Evolutionary conservation across 2,113 vertebrate species (phyloP).

Genomic region (Lipotes vexillifer): DNA sequence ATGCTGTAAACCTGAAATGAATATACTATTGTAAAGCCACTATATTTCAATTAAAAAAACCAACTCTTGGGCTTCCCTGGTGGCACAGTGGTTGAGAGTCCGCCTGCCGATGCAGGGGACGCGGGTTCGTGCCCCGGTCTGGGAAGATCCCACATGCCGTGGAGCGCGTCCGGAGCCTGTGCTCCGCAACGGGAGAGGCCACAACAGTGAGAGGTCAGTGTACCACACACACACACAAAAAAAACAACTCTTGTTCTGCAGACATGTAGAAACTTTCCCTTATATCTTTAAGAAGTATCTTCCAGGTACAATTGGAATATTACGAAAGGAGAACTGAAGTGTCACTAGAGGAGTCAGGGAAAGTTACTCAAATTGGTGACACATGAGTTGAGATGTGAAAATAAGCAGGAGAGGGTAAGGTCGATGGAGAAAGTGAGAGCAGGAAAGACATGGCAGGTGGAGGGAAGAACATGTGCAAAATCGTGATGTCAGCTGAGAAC

Average conservation of each 20-base stretch:
- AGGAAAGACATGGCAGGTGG: background rate
- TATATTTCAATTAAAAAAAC: background rate
- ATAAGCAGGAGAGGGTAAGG: background rate
- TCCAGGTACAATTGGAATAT: background rate
- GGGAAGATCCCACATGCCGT: too few species aligned
- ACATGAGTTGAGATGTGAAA: background rate
- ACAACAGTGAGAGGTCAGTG: too few species aligned
- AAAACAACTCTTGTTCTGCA: background rate
- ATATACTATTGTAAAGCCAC: background rate
- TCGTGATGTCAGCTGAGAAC: background rate
- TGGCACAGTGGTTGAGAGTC: too few species aligned
- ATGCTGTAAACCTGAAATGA: background rate
- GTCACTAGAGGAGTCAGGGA: background rate
- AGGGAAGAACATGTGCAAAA: background rate
- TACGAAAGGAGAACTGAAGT: background rate
- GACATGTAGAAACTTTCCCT: background rate
- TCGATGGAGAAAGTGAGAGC: background rate
- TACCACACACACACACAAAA: too few species aligned
- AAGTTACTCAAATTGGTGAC: background rate
- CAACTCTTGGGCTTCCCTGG: background rate
- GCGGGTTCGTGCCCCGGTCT: too few species aligned
- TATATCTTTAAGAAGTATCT: background rate
- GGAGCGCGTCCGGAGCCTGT: too few species aligned
- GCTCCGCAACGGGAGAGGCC: too few species aligned
- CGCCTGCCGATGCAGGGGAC: too few species aligned